Percentiles rank a stretch among this genome's conserved stretches.
Conservation (phyloP, 2,888 invertebrate genomes). For the Morpho helenor region DNA sequence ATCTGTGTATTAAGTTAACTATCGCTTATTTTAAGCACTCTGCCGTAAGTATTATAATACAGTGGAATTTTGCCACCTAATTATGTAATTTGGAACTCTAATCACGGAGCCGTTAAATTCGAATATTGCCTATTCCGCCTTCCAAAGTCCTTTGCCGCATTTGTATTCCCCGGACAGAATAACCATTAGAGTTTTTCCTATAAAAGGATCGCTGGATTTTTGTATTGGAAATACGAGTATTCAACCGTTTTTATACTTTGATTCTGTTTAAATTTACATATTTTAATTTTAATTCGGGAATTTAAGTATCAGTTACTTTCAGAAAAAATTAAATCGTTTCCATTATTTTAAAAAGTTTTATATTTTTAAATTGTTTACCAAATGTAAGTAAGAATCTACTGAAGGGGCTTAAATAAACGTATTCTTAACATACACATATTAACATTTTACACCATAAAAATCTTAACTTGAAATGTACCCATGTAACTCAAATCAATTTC, state of each 20-base stretch:
- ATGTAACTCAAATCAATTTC: too few relatives aligned
- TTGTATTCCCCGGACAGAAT: constrained; percentile 8
- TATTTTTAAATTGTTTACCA: too few relatives aligned
- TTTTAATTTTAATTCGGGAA: background rate
- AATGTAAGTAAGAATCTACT: too few relatives aligned
- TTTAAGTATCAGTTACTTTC: constrained; percentile 3
- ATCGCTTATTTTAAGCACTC: too few relatives aligned
- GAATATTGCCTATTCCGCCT: constrained; percentile 17
- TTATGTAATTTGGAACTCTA: constrained; percentile 20
- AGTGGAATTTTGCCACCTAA: constrained; percentile 15
- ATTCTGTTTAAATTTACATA: constrained; percentile 1
- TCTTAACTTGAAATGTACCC: too few relatives aligned
- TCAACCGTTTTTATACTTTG: background rate
- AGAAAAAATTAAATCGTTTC: too few relatives aligned
- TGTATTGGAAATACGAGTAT: constrained; percentile 1
- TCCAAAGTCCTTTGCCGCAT: constrained; percentile 9
- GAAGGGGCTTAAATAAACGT: too few relatives aligned
- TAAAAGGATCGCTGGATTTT: constrained; percentile 10
- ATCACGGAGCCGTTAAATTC: constrained; percentile 17
- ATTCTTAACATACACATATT: too few relatives aligned
- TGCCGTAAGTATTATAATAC: background rate
- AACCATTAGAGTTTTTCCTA: constrained; percentile 11
- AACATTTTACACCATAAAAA: too few relatives aligned
- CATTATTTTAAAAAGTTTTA: too few relatives aligned
- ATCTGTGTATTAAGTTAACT: too few relatives aligned